Evolutionary conservation across 2,888 invertebrate genomes (phyloP).

Genomic region (Isoperla grammatica): DNA sequence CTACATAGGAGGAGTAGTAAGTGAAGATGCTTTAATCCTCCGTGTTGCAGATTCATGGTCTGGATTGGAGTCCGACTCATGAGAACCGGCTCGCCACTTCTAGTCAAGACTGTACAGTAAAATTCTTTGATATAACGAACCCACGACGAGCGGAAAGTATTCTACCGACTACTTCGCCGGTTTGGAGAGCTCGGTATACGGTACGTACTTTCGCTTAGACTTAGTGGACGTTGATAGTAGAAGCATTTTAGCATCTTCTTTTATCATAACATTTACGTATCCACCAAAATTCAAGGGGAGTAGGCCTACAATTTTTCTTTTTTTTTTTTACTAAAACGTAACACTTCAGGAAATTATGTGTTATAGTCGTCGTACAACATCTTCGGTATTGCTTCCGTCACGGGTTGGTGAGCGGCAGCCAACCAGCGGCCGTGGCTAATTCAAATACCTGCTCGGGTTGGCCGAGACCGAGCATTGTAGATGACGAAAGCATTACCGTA

Average conservation of each 20-base stretch:
- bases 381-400: no score
- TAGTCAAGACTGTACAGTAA: conserved; percentile 92
- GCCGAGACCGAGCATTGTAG: no score
- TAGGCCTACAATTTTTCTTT: conserved; percentile 19
- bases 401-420: no score
- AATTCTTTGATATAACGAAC: conserved; percentile 88
- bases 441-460: no score
- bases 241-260: no score
- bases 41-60: conserved; percentile 74
- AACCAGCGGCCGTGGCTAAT: no score
- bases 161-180: conserved; percentile 77
- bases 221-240: no score
- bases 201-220: conserved; percentile 44
- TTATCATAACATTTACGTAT: not conserved
- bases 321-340: conserved; percentile 21
- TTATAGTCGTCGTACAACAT: no score
- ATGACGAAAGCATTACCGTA: no score
- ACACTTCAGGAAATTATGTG: no score
- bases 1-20: no score
- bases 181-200: conserved; percentile 90
- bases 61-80: conserved; percentile 88
- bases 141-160: conserved; percentile 78
- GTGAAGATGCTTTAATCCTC: no score
- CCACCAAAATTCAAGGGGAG: not conserved
- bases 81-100: conserved; percentile 85